A percentile compares a stretch with the other conserved stretches of the same genome.
Evolutionary conservation across 2,113 vertebrate species (phyloP).

Genomic region (Sturnira hondurensis): DNA sequence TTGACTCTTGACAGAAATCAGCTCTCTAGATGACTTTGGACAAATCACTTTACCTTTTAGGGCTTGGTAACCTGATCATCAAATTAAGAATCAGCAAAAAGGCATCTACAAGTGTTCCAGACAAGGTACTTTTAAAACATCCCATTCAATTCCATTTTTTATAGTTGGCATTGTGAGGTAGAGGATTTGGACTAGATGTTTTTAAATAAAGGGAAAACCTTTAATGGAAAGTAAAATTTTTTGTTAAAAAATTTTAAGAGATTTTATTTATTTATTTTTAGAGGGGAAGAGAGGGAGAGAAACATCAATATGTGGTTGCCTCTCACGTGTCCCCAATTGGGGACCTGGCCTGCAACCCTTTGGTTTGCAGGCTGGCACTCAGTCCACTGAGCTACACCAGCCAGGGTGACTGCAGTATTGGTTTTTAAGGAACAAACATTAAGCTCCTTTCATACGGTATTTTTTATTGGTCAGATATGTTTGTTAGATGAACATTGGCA

Average conservation of each 20-base stretch:
- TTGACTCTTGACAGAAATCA: neutral
- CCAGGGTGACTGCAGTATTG: neutral
- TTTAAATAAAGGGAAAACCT: neutral
- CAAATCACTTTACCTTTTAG: neutral
- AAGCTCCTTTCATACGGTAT: neutral
- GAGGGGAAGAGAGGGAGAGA: no score
- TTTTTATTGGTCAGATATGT: no score
- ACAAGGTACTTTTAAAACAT: slow-evolving; percentile 1
- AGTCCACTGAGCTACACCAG: no score
- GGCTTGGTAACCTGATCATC: neutral
- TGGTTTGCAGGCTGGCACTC: no score
- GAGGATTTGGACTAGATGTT: neutral
- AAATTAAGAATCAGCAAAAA: slow-evolving; percentile 18
- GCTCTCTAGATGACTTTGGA: slow-evolving; percentile 11
- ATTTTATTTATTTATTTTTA: no score
- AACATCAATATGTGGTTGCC: no score
- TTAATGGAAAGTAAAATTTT: neutral
- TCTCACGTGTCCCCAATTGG: no score
- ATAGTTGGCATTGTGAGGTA: neutral
- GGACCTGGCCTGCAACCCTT: no score
- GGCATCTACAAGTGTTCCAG: neutral
- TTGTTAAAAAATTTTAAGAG: neutral
- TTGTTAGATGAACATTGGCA: neutral
- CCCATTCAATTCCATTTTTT: neutral
- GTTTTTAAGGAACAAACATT: neutral